These are phyloP conservation scores for Casuarius casuarius DNA, from an alignment of 2,113 vertebrate species.

Conservation along the genomic window DNA sequence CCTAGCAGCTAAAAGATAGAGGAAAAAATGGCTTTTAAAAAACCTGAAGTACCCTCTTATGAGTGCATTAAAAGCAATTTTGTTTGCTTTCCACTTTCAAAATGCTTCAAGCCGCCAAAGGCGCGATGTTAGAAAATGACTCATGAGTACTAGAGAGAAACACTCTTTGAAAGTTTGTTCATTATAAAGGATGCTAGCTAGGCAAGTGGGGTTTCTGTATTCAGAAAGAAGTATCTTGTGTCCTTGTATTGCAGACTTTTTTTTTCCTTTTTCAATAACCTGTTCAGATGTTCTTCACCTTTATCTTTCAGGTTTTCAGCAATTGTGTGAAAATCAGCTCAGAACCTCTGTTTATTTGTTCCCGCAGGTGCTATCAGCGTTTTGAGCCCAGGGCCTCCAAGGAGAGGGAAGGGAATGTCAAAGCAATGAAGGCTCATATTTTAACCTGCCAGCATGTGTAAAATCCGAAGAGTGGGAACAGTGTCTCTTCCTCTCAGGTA, in stretches of 20 bases:
- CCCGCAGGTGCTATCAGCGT: neutral
- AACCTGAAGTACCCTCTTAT: conserved; percentile 68
- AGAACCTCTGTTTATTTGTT: neutral
- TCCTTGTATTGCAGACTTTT: neutral
- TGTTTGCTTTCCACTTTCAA: conserved; percentile 61
- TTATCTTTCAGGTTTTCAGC: conserved; percentile 26
- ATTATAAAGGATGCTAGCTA: conserved; percentile 34
- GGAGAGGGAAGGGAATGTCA: neutral
- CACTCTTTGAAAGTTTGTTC: conserved; percentile 50
- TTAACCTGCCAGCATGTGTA: neutral
- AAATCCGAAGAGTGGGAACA: neutral
- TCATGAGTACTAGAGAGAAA: conserved; percentile 42
- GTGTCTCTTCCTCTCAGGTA: neutral
- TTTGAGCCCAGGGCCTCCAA: neutral
- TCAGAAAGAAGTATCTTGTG: neutral
- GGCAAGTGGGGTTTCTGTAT: conserved; percentile 30
- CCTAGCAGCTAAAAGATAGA: conserved; percentile 58
- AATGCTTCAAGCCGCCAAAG: conserved; percentile 67
- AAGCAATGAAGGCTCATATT: accelerated
- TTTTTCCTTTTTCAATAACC: neutral
- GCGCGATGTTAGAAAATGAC: conserved; percentile 46
- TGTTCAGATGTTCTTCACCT: conserved; percentile 34
- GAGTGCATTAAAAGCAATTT: conserved; percentile 68
- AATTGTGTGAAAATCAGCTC: neutral
- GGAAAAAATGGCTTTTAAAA: conserved; percentile 66